These are phyloP conservation scores for Micromesistius poutassou DNA, from an alignment of 2,797 vertebrate genomes.

Conservation along the genomic window DNA sequence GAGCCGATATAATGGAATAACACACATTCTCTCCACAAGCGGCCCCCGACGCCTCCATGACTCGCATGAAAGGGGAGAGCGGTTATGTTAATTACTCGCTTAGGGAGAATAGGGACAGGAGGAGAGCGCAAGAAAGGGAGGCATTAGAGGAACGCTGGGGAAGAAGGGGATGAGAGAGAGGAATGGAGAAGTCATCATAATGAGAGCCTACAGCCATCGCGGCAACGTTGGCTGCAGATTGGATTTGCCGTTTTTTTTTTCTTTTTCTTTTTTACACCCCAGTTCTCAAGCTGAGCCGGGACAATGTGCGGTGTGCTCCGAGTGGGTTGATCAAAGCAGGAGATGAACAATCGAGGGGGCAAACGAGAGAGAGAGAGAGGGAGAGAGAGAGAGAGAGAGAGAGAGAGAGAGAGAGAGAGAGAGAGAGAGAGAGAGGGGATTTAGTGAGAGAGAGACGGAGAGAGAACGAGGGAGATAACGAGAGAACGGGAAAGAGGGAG, in stretches of 20 bases:
- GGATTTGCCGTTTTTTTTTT: constrained; percentile 42
- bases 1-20: constrained; percentile 47
- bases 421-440: constrained; percentile 9
- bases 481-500: too few relatives aligned
- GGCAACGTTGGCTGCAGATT: constrained; percentile 27
- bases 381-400: neutral
- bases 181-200: constrained; percentile 43
- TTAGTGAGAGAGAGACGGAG: constrained; percentile 10
- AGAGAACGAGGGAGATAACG: constrained; percentile 31
- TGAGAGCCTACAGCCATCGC: constrained; percentile 44
- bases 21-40: constrained; percentile 15
- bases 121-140: neutral
- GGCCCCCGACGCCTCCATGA: constrained; percentile 15
- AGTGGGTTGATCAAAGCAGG: constrained; percentile 46
- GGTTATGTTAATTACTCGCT: constrained; percentile 60
- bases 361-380: neutral
- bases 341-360: constrained; percentile 21
- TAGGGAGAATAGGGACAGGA: constrained; percentile 46
- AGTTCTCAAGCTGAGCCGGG: constrained; percentile 17
- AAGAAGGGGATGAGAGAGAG: constrained; percentile 31
- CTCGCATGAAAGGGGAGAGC: constrained; percentile 47
- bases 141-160: neutral
- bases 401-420: constrained; percentile 9
- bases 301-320: constrained; percentile 24
- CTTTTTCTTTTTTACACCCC: neutral